Evolutionary conservation across 1,140 invertebrate species (phyloP), one percentile per base, ranked within the genome.

Genomic region (Proctacanthus coquilletti): DNA sequence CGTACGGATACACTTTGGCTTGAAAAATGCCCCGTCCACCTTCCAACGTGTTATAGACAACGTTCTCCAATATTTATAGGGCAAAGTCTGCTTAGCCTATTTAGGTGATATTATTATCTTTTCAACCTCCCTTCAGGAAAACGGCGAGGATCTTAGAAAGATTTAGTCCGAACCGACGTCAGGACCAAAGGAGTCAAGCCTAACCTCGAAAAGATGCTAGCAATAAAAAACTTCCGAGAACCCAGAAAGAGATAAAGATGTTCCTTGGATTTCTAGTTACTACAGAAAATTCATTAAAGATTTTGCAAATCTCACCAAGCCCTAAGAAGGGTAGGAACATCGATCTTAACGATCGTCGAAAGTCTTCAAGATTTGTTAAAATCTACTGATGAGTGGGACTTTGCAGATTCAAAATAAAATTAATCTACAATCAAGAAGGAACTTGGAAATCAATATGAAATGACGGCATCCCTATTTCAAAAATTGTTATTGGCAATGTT

Each of bases 91-190:
- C 4, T 38, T 38, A 10, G 29, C 38, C 17, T 42, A 42, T 18
- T 18, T 42, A 29, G 35, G 38, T 21, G 40, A 42, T n/a, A 38
- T 42, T 8, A 31, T 42, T 13, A 33, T 42, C 15, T 34, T 18
- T 25, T 38, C 45, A 2, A 36, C 17, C 13, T 39, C 47, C 11
- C 29, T 61, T 20, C 19, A 45, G 30, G 41, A 51, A 32, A 55
- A 60, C 37, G 36, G 42, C 2, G 8, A 18, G 6, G 52, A 47
- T 39, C 36, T 60, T 18, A 38, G 31, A 38, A 42, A 51, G 39
- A 50, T 65, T 5, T 62, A 65, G 32, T 19, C 51, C 5, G 42
- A 45, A 41, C 38, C 66, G 33, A 50, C 17, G 30, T 32, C 13
- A 5, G 9, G 9, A 10, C 30, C 15, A 13, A 25, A 13, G 15